Evolutionary conservation across 2,113 vertebrate genomes (phyloP).

Genomic region (Oenanthe melanoleuca): DNA sequence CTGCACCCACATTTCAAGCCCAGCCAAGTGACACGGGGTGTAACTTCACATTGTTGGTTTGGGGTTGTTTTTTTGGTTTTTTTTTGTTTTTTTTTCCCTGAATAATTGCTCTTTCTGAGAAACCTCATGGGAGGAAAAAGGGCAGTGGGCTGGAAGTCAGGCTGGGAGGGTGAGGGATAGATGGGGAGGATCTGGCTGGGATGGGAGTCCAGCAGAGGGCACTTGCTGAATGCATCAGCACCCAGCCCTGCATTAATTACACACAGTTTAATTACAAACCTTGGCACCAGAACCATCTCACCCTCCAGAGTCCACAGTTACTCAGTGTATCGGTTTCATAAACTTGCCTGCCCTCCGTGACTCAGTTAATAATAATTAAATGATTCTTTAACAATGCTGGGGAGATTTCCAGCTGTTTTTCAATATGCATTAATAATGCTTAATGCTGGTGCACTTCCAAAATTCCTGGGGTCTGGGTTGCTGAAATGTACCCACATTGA

Average conservation of each 20-base stretch:
- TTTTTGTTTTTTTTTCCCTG: fast-evolving
- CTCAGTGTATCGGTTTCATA: conserved; percentile 25
- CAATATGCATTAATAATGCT: conserved; percentile 51
- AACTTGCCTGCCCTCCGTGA: conserved; percentile 39
- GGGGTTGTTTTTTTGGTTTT: too few relatives aligned
- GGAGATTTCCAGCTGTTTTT: conserved; percentile 56
- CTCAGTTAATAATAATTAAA: conserved; percentile 67
- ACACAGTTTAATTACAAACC: not conserved
- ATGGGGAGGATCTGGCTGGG: not conserved
- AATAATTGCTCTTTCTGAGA: not conserved
- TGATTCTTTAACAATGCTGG: conserved; percentile 49
- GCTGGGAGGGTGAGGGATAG: not conserved
- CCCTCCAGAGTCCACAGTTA: not conserved
- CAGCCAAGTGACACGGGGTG: not conserved
- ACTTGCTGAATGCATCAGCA: conserved; percentile 35
- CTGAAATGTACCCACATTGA: conserved; percentile 12
- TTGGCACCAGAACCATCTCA: not conserved
- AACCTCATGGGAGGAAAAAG: not conserved
- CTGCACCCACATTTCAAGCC: not conserved
- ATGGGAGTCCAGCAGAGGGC: conserved; percentile 36
- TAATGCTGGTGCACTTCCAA: conserved; percentile 21
- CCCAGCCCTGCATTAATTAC: not conserved
- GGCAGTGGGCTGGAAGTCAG: not conserved
- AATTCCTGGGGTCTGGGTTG: conserved; percentile 50
- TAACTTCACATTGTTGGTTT: not conserved